Evolutionary conservation across 2,888 invertebrate genomes (phyloP).

Genomic region (Hirtodrosophila alboralis): DNA sequence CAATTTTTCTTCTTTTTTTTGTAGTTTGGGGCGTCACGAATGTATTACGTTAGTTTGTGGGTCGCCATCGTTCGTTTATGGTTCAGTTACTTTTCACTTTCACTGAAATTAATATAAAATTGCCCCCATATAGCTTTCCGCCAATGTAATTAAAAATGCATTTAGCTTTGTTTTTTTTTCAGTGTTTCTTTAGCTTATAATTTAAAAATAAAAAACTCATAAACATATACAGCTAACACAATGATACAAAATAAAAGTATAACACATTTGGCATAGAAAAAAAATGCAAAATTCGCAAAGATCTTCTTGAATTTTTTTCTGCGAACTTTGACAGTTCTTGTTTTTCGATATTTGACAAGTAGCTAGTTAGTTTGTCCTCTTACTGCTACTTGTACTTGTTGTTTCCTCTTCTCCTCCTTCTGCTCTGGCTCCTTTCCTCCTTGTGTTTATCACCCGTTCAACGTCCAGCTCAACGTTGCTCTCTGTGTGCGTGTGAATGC

Average conservation of each 20-base stretch:
- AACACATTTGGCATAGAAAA: slow-evolving; percentile 84
- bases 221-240: slow-evolving; percentile 76
- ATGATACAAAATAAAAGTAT: slow-evolving; percentile 74
- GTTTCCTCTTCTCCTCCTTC: slow-evolving; percentile 45
- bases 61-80: slow-evolving; percentile 15
- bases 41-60: slow-evolving; percentile 29
- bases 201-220: slow-evolving; percentile 72
- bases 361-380: slow-evolving; percentile 77
- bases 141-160: slow-evolving; percentile 23
- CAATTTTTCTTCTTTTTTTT: slow-evolving; percentile 37
- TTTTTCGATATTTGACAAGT: slow-evolving; percentile 52
- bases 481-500: slow-evolving; percentile 57
- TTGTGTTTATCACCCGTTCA: slow-evolving; percentile 75
- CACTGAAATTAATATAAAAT: slow-evolving; percentile 30
- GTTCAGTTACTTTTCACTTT: slow-evolving; percentile 60
- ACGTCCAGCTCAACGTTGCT: slow-evolving; percentile 83
- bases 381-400: slow-evolving; percentile 56
- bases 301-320: slow-evolving; percentile 2
- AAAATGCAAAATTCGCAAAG: slow-evolving; percentile 42
- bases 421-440: slow-evolving; percentile 51
- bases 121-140: slow-evolving; percentile 19
- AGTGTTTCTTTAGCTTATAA: slow-evolving; percentile 79
- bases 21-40: slow-evolving; percentile 19
- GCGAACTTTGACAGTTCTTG: slow-evolving; percentile 51
- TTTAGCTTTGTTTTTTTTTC: slow-evolving; percentile 27